phyloP scores from a whole-genome alignment of 2,113 vertebrate genomes.

The Saccopteryx bilineata region DNA sequence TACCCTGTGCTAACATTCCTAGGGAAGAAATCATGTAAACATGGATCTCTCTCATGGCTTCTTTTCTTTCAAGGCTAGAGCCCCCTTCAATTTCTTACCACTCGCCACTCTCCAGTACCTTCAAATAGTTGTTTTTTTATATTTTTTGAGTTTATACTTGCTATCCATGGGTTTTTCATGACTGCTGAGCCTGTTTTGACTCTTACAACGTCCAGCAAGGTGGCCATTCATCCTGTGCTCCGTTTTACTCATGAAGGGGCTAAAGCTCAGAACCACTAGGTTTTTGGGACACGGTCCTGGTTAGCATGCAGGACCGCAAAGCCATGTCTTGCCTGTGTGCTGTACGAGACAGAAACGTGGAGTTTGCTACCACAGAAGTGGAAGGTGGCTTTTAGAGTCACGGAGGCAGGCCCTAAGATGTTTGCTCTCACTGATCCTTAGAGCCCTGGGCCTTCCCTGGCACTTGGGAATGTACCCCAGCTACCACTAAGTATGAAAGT shows the following conservation, averaged over 20 bases:
- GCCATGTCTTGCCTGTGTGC: rapidly evolving
- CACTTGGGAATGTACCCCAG: not conserved
- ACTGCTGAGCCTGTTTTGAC: too few relatives aligned
- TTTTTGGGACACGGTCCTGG: not conserved
- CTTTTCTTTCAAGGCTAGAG: not conserved
- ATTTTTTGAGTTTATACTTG: not conserved
- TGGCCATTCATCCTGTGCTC: not conserved
- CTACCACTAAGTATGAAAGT: not conserved
- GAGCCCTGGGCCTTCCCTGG: not conserved
- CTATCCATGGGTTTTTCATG: not conserved
- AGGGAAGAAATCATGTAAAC: too few relatives aligned
- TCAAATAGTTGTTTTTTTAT: not conserved
- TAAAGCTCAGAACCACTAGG: not conserved
- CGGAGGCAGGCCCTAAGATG: rapidly evolving
- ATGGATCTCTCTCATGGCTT: not conserved
- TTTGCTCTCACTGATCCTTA: rapidly evolving
- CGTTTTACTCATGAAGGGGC: not conserved
- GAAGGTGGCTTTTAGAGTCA: not conserved
- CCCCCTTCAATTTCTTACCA: too few relatives aligned
- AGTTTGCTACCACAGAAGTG: rapidly evolving
- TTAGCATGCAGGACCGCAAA: not conserved
- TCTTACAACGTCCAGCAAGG: not conserved
- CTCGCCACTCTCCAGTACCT: not conserved
- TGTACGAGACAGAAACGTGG: rapidly evolving
- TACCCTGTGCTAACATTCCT: not conserved